phyloP scores from a whole-genome alignment of 2,113 vertebrate genomes.

The Gopherus flavomarginatus region DNA sequence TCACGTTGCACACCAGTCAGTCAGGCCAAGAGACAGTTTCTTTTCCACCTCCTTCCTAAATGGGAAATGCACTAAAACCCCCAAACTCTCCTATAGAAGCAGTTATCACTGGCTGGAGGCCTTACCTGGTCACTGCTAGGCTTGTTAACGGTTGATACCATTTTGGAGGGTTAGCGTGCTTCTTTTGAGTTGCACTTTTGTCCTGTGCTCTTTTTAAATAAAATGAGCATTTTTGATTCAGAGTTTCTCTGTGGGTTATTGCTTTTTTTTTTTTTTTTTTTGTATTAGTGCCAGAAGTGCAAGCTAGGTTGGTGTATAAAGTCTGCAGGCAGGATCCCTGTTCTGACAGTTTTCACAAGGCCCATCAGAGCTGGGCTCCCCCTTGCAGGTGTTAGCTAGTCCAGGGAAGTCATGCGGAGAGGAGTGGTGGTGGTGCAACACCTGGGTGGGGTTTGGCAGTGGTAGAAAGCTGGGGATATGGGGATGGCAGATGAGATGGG shows the following conservation, averaged over 20 bases:
- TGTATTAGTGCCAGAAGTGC: not conserved
- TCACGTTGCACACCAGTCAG: rapidly evolving
- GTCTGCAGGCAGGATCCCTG: not conserved
- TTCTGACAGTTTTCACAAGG: not conserved
- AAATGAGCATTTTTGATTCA: not conserved
- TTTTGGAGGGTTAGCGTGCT: not conserved
- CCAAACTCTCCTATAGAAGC: not conserved
- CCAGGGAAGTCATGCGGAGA: not conserved
- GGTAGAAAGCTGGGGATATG: not conserved
- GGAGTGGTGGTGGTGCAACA: not conserved
- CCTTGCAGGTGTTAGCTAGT: not conserved
- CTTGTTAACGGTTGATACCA: not conserved
- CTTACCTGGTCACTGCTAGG: not conserved
- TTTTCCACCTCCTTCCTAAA: not conserved
- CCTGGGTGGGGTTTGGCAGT: not conserved
- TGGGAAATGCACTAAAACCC: not conserved
- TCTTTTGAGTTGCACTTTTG: not conserved
- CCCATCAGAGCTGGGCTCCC: not conserved
- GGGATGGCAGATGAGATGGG: not conserved
- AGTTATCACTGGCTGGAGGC: not conserved
- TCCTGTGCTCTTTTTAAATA: not conserved
- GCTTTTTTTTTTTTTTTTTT: not conserved
- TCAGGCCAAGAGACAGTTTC: not conserved
- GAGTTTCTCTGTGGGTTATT: not conserved
- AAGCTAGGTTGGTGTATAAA: not conserved